phyloP scores from a whole-genome alignment of 1,140 invertebrate genomes.

The Zaprionus capensis region DNA sequence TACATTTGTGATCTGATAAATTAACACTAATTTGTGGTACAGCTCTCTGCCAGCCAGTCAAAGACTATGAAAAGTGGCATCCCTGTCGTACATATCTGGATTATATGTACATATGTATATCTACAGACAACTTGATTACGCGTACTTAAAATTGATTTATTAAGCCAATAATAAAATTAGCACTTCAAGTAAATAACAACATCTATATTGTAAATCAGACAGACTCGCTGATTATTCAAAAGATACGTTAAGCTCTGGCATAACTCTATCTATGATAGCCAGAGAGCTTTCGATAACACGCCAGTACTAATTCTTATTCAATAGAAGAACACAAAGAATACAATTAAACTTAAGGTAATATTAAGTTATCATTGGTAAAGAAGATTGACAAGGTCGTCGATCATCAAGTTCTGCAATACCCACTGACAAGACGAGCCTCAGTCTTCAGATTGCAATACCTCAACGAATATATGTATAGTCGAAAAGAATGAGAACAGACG shows the following conservation, averaged over 20 bases:
- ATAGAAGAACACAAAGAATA: neutral
- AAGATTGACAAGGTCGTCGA: constrained; percentile 21
- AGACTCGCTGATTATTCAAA: constrained; percentile 30
- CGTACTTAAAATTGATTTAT: constrained; percentile 31
- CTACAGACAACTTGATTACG: neutral
- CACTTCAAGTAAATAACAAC: constrained; percentile 43
- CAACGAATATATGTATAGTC: neutral
- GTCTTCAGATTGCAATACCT: constrained; percentile 26
- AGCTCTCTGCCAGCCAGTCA: neutral
- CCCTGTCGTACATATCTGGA: neutral
- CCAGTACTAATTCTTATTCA: neutral
- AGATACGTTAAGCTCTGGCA: constrained; percentile 23
- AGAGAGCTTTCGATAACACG: constrained; percentile 23
- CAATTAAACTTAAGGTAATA: neutral
- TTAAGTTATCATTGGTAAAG: neutral
- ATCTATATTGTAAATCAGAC: constrained; percentile 38
- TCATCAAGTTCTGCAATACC: constrained; percentile 33
- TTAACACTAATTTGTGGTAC: constrained; percentile 56
- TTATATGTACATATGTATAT: neutral
- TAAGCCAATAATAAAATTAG: constrained; percentile 48
- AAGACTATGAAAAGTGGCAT: constrained; percentile 10
- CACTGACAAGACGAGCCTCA: constrained; percentile 27
- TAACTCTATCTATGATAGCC: neutral
- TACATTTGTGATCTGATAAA: constrained; percentile 48
- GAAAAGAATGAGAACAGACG: constrained; percentile 6